These are phyloP conservation scores for Keiferia lycopersicella DNA, from an alignment of 2,888 invertebrate genomes.

Conservation along the genomic window DNA sequence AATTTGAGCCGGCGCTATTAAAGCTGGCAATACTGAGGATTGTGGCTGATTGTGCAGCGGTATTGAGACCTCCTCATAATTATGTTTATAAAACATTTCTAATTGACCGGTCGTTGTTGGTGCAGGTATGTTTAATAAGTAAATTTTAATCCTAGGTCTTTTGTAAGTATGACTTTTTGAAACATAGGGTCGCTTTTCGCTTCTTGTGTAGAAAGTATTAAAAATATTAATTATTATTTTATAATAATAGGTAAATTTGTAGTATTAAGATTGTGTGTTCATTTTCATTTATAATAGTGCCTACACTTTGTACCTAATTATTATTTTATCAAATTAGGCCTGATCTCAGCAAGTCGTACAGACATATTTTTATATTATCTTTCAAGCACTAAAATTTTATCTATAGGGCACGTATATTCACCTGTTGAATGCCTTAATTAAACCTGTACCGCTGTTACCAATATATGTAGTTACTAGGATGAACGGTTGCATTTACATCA, in stretches of 20 bases:
- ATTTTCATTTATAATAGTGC: no score
- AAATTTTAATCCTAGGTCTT: background rate
- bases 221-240: no score
- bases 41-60: conserved; percentile 32
- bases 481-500: conserved; percentile 6
- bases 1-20: conserved; percentile 73
- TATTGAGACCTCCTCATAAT: conserved; percentile 36
- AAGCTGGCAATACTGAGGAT: conserved; percentile 40
- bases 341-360: no score
- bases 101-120: conserved; percentile 48
- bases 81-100: conserved; percentile 48
- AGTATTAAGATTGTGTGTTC: no score
- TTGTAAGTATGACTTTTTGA: background rate
- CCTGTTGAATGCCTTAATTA: conserved; percentile 10
- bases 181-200: no score
- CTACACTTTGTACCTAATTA: no score
- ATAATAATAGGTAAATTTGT: no score
- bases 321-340: no score
- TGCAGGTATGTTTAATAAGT: conserved; percentile 38
- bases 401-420: background rate
- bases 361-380: no score
- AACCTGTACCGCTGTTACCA: background rate
- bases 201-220: no score
- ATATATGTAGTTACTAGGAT: background rate
- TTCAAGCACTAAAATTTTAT: background rate